Evolutionary conservation across 1,140 invertebrate genomes (phyloP).

Genomic region (Thaumetopoea pityocampa): DNA sequence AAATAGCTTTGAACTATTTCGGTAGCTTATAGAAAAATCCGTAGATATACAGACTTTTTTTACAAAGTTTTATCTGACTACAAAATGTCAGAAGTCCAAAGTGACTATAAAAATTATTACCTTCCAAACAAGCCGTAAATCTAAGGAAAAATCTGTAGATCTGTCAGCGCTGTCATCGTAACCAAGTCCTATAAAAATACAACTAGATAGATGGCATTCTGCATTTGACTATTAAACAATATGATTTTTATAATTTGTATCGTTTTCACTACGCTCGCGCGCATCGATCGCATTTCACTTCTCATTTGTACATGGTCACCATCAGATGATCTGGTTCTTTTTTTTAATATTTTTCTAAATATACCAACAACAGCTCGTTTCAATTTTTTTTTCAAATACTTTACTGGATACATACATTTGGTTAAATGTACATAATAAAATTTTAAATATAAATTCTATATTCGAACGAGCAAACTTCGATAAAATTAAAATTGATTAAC

Average conservation of each 20-base stretch:
- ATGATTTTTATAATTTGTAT: slow-evolving; percentile 67
- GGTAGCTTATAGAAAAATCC: too few relatives aligned
- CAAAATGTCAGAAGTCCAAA: too few relatives aligned
- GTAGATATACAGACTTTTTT: too few relatives aligned
- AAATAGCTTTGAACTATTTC: too few relatives aligned
- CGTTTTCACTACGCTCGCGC: slow-evolving; percentile 33
- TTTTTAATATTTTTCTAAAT: slow-evolving; percentile 73
- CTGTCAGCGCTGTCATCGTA: too few relatives aligned
- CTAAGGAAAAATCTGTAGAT: too few relatives aligned
- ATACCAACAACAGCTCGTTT: slow-evolving; percentile 74
- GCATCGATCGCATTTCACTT: slow-evolving; percentile 59
- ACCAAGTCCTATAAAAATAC: slow-evolving; percentile 45
- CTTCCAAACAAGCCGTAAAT: too few relatives aligned
- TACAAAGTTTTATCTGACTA: too few relatives aligned
- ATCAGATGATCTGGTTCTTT: slow-evolving; percentile 74
- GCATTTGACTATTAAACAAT: slow-evolving; percentile 68
- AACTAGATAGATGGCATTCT: slow-evolving; percentile 62
- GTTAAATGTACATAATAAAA: slow-evolving; percentile 65
- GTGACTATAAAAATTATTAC: too few relatives aligned
- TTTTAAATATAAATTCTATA: slow-evolving; percentile 75
- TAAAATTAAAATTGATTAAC: slow-evolving; percentile 75
- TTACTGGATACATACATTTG: slow-evolving; percentile 63
- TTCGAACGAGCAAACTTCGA: slow-evolving; percentile 74
- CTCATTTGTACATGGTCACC: slow-evolving; percentile 71
- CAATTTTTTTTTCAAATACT: slow-evolving; percentile 62